Evolutionary conservation across 1,140 invertebrate genomes (phyloP).

Genomic region (Pantala flavescens): DNA sequence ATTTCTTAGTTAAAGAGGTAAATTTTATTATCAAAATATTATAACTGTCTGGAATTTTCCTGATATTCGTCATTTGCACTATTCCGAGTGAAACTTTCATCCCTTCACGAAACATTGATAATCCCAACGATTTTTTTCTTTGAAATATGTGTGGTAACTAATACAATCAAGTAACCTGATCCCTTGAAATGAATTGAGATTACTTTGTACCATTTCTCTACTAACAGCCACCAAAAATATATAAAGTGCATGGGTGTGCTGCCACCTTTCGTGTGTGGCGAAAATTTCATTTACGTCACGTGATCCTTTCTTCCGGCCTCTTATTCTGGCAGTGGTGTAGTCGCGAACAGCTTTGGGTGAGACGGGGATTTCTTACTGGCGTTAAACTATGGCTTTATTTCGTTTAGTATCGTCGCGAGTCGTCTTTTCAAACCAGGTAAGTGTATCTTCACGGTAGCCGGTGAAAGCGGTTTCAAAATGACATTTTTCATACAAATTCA

Average conservation of each 20-base stretch:
- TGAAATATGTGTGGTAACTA: background rate
- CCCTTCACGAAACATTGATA: background rate
- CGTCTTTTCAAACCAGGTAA: background rate
- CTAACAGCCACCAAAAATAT: background rate
- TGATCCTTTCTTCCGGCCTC: constrained; percentile 7
- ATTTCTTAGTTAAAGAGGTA: background rate
- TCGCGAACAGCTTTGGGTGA: background rate
- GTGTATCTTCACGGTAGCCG: background rate
- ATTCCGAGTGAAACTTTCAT: background rate
- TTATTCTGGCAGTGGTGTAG: constrained; percentile 8
- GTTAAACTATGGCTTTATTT: background rate
- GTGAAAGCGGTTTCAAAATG: too few relatives aligned
- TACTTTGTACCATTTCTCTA: background rate
- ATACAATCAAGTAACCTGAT: background rate
- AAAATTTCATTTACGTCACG: constrained; percentile 10
- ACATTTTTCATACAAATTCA: too few relatives aligned
- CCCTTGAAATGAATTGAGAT: background rate
- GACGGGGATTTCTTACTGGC: background rate
- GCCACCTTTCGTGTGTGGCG: background rate
- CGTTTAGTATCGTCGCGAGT: background rate
- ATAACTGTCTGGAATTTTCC: too few relatives aligned
- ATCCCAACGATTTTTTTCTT: background rate
- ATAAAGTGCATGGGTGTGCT: background rate
- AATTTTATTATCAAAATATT: background rate
- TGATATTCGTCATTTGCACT: background rate